Evolutionary conservation across 2,113 vertebrate genomes (phyloP).

Genomic region (Marmota monax): DNA sequence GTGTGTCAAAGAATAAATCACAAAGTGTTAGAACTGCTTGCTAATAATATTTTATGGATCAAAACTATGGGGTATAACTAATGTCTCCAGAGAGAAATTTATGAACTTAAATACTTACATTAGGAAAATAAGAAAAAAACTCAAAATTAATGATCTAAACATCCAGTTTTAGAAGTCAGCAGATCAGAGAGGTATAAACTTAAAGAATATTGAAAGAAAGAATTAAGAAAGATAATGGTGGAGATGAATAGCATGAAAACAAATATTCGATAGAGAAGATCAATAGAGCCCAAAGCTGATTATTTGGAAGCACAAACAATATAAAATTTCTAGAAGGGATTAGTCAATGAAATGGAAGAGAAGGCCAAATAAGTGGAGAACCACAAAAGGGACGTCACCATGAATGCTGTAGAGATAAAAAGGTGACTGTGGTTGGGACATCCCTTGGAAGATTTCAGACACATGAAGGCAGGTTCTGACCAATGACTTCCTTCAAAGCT

Average conservation of each 20-base stretch:
- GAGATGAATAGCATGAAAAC: not conserved
- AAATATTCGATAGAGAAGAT: not conserved
- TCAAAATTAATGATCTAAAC: constrained; percentile 32
- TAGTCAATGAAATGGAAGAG: not conserved
- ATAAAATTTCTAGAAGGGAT: not conserved
- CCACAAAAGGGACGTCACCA: not conserved
- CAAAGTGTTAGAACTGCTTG: not conserved
- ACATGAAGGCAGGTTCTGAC: not conserved
- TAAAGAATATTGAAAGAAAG: not conserved
- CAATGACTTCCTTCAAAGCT: not conserved
- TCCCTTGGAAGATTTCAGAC: not conserved
- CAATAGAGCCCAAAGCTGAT: not conserved
- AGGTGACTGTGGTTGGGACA: not conserved
- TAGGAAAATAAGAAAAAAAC: constrained; percentile 6
- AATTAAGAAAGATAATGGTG: not conserved
- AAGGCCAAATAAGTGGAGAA: not conserved
- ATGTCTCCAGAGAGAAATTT: not conserved
- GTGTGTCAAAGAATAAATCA: constrained; percentile 24
- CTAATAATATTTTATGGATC: not conserved
- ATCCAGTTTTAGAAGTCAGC: constrained; percentile 2
- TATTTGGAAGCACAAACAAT: not conserved
- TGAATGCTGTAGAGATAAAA: not conserved
- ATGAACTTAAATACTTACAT: not conserved
- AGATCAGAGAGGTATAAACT: not conserved
- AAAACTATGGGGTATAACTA: not conserved